Evolutionary conservation across 1,140 invertebrate species (phyloP), one percentile per base, ranked within the genome.

Genomic region (Drosophila pseudoobscura): DNA sequence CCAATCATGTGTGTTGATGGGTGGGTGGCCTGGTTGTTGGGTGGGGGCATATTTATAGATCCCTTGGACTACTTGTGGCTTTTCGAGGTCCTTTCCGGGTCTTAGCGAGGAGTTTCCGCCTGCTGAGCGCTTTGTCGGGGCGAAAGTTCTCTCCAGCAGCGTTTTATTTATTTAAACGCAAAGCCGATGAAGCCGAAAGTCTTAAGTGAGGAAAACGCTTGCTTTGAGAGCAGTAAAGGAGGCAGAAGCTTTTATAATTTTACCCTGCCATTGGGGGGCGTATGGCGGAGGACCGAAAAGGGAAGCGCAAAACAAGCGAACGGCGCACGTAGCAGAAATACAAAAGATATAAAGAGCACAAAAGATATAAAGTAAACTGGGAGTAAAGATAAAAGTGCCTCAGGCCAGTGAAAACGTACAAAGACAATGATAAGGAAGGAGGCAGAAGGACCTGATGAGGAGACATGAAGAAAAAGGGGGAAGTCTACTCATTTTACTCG

Each of bases 341-440:
- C 59, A 80, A 63, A 85, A 80, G 69, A 87, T 61, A 73, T 55
- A 63, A 62, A 60, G 65, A 57, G 55, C 55, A 69, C 50, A 68
- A 75, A 80, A 66, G 68, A 87, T 87, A 80, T 85, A 85, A 85
- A 85, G 68, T 80, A 80, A 85, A 85, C 80, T 69, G 77, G 87
- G 78, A 65, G 60, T 84, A 83, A 83, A 68, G 77, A 85, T 80
- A 84, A 84, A 84, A 77, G 77, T 50, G 82, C 80, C 62, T n/a
- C 44, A 62, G 80, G 72, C 62, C 65, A 51, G 64, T 69, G 35
- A 39, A 55, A 61, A 74, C 54, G 68, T 73, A 61, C 77, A 80
- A 80, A 80, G 74, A 85, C 77, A 85, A 84, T 85, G 72, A 68
- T 80, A 68, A 66, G 71, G 63, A 71, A 39, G 35, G 11, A 39